Base-by-base conservation (phyloP, 2,113 vertebrate species). In the Ornithorhynchus anatinus region DNA sequence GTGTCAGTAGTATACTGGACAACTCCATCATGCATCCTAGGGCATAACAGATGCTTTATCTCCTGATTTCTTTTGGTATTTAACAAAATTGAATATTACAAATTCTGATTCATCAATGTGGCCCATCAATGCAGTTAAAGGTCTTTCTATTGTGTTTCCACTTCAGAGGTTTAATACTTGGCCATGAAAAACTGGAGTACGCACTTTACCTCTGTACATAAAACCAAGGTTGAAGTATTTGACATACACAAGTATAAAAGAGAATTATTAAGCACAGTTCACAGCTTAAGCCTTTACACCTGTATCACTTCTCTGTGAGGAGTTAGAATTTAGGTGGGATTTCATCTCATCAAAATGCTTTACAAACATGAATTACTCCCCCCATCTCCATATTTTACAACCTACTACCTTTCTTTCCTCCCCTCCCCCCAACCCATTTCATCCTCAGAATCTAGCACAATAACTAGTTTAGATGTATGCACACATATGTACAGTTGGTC, bases 81-180 rank as follows among this genome's bases (percentile, higher is more conserved):
- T 83, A 73, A 76, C 48, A 80, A 69, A 89, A 80, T 1, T 35
- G 16, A 86, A 86, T 86, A 86, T 77, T 85, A 50, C 44, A 81
- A 77, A 84, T 60, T 77, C 9, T 74, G 69, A 65, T 50, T 69
- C 73, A 36, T 59, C 59, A 66, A 39, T 66, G 15, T 58, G 76
- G 20, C 10, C 22, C 43, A 75, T 3, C 13, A 45, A 20, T 71
- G 22, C 31, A 77, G 51, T 39, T 27, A 66, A 50, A 7, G 13
- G 4, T 36, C 23, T 68, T 45, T 23, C 23, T 77, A 61, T 53
- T 37, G 38, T 8, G 58, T 68, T 88, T 79, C 73, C 53, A 60
- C 5, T 78, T 69, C 31, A 74, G 11, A 25, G 2, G 8, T 76
- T 69, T 45, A 45, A 58, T 16, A 9, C 6, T 25, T 64, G 17